These are phyloP conservation scores for Neotragus moschatus DNA, from an alignment of 2,113 vertebrate genomes.

Conservation along the genomic window DNA sequence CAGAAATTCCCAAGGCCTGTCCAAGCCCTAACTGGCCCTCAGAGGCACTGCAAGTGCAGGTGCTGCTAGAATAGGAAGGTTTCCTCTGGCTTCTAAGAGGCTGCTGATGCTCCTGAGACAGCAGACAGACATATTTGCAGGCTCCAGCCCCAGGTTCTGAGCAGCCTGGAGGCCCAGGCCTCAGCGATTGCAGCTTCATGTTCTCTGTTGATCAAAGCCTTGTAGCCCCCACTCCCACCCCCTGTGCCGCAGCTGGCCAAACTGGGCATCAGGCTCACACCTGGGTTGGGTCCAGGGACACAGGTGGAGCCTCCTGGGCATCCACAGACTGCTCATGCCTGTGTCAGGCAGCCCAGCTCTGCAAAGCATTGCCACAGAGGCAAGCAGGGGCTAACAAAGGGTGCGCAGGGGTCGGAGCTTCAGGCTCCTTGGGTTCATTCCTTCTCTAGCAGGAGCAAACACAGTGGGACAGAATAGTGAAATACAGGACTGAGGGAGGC, in stretches of 20 bases:
- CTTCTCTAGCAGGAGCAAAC: not conserved
- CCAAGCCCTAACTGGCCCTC: not conserved
- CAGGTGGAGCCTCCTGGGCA: not conserved
- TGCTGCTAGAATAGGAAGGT: not conserved
- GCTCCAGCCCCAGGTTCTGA: not conserved
- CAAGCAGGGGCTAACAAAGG: not conserved
- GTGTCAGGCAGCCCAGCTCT: not conserved
- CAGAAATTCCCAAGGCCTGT: not conserved
- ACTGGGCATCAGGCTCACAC: not conserved
- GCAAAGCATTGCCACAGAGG: not conserved
- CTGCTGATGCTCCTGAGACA: not conserved
- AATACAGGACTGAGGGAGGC: not conserved
- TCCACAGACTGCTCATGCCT: not conserved
- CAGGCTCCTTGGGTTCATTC: not conserved
- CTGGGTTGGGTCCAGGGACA: not conserved
- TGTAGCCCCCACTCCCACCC: not conserved
- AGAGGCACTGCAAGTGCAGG: not conserved
- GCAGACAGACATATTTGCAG: not conserved
- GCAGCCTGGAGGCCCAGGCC: not conserved
- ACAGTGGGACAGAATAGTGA: not conserved
- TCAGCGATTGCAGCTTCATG: not conserved
- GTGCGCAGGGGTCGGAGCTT: not conserved
- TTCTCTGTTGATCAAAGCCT: not conserved
- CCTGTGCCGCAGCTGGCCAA: not conserved
- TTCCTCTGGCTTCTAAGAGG: not conserved